Conservation (phyloP, 2,113 vertebrate species). For the Dicrurus megarhynchus region DNA sequence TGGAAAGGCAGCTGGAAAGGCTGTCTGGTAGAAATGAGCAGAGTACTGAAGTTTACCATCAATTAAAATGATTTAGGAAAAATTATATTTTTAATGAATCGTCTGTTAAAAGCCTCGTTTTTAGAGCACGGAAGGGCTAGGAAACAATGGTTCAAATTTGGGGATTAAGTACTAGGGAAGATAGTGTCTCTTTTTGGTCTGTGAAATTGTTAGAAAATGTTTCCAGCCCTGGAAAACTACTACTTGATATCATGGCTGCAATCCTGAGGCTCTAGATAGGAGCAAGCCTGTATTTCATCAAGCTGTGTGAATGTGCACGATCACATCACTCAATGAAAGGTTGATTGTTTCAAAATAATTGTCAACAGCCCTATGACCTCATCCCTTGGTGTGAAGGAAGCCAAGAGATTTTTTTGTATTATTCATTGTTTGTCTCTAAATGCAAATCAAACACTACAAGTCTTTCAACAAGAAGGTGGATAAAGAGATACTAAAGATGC, state of each 20-base stretch:
- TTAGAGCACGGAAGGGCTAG: background rate
- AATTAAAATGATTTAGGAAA: background rate
- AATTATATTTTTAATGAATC: background rate
- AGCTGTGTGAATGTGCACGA: background rate
- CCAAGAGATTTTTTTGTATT: background rate
- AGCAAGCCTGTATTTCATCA: background rate
- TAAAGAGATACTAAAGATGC: background rate
- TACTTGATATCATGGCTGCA: background rate
- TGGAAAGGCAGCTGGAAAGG: background rate
- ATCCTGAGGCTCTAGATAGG: background rate
- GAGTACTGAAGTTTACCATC: background rate
- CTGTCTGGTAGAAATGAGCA: background rate
- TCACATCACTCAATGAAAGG: background rate
- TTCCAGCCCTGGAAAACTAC: background rate
- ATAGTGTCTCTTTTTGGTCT: background rate
- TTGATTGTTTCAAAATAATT: constrained; percentile 18
- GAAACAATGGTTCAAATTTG: background rate
- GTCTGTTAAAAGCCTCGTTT: background rate
- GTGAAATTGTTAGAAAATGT: background rate
- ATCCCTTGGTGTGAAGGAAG: background rate
- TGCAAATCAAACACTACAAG: background rate
- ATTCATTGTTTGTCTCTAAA: background rate
- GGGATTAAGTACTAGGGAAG: background rate
- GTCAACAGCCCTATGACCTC: background rate
- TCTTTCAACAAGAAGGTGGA: background rate